Evolutionary conservation across 2,113 vertebrate genomes (phyloP).

Genomic region (Sardina pilchardus): DNA sequence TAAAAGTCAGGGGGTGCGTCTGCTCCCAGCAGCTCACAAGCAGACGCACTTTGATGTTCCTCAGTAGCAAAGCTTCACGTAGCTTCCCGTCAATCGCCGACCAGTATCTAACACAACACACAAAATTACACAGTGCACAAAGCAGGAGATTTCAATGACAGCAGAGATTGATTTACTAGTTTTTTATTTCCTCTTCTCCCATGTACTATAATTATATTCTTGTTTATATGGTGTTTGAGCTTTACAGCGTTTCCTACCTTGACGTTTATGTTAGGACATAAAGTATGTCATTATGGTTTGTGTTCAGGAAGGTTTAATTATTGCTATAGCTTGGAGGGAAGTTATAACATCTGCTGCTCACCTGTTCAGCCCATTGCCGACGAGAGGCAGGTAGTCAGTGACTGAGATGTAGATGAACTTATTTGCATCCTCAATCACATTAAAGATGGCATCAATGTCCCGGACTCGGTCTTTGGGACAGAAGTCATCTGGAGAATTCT

Average conservation of each 20-base stretch:
- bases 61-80: conserved; percentile 87
- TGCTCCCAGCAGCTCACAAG: conserved; percentile 91
- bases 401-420: conserved; percentile 90
- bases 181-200: not conserved
- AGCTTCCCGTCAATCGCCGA: conserved; percentile 88
- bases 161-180: not conserved
- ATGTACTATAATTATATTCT: not conserved
- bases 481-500: conserved; percentile 91
- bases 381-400: conserved; percentile 86
- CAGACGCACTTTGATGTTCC: conserved; percentile 84
- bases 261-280: not conserved
- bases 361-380: conserved; percentile 76
- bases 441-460: conserved; percentile 91
- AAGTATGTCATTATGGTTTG: not conserved
- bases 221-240: too few species aligned
- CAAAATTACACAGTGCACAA: not conserved
- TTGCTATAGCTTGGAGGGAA: not conserved
- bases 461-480: conserved; percentile 86
- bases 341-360: conserved; percentile 50
- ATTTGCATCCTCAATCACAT: conserved; percentile 83
- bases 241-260: too few species aligned
- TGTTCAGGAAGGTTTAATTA: not conserved
- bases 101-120: conserved; percentile 81
- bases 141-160: not conserved
- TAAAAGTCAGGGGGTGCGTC: conserved; percentile 88